phyloP scores from a whole-genome alignment of 2,888 invertebrate species.

The Synanthedon tipuliformis region DNA sequence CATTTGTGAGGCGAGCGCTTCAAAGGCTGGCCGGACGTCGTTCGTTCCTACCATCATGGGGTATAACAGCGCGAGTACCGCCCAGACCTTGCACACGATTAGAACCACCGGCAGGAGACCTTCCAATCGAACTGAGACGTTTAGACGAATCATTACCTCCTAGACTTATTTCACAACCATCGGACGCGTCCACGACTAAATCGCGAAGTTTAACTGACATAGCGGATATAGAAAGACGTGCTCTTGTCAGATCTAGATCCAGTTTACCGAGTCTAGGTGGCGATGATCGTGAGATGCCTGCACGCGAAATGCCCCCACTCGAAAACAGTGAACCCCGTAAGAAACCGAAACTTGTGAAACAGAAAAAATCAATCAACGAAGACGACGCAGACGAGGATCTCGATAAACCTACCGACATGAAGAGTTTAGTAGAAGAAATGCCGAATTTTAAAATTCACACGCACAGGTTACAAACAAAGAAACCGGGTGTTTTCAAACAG shows the following conservation, averaged over 20 bases:
- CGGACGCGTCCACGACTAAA: slow-evolving; percentile 75
- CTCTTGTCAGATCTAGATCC: slow-evolving; percentile 80
- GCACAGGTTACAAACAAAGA: slow-evolving; percentile 51
- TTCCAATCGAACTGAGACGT: slow-evolving; percentile 89
- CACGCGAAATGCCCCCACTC: slow-evolving; percentile 27
- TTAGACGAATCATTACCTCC: slow-evolving; percentile 73
- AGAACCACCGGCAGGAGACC: slow-evolving; percentile 81
- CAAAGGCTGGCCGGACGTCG: slow-evolving; percentile 85
- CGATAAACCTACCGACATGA: slow-evolving; percentile 78
- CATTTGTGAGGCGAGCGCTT: slow-evolving; percentile 89
- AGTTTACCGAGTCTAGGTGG: slow-evolving; percentile 77
- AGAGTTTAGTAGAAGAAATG: slow-evolving; percentile 72
- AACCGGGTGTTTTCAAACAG: slow-evolving; percentile 80
- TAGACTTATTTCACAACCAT: slow-evolving; percentile 53
- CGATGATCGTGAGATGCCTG: slow-evolving; percentile 38
- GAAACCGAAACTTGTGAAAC: slow-evolving; percentile 83
- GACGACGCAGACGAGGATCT: slow-evolving; percentile 76
- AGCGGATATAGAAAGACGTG: slow-evolving; percentile 77
- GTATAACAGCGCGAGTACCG: slow-evolving; percentile 40
- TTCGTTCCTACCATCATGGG: slow-evolving; percentile 85
- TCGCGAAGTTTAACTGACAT: slow-evolving; percentile 88
- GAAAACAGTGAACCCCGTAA: slow-evolving; percentile 68
- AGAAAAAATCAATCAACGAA: slow-evolving; percentile 86
- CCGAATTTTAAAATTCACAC: slow-evolving; percentile 74
- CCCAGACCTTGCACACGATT: slow-evolving; percentile 73